phyloP scores from a whole-genome alignment of 2,797 vertebrate species.

The Microctenopoma stevenorrisi region DNA sequence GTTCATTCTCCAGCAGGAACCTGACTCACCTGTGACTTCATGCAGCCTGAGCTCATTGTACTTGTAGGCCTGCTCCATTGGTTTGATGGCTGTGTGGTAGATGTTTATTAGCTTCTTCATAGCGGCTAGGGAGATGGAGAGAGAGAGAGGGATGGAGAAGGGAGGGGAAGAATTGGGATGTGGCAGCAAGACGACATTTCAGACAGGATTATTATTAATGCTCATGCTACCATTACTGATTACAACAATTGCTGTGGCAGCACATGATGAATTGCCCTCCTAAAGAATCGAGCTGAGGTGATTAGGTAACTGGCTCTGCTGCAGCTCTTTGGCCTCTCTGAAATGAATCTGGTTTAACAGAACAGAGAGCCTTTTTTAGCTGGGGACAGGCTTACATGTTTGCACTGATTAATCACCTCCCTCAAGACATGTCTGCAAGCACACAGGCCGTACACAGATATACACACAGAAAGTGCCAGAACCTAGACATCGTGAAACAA shows the following conservation, averaged over 20 bases:
- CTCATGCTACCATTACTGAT: conserved; percentile 29
- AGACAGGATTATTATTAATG: conserved; percentile 37
- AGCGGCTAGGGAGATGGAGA: conserved; percentile 85
- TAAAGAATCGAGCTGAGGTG: conserved; percentile 47
- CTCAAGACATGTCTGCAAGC: conserved; percentile 22
- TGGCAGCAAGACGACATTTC: conserved; percentile 19
- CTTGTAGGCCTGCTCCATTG: conserved; percentile 93
- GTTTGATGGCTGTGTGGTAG: conserved; percentile 93
- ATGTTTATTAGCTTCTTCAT: conserved; percentile 91
- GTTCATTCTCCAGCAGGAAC: background rate
- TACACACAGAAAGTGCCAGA: conserved; percentile 25
- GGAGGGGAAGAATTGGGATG: background rate
- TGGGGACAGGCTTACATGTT: conserved; percentile 46
- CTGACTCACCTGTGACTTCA: conserved; percentile 92
- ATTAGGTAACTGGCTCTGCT: conserved; percentile 40
- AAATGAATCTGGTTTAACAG: conserved; percentile 41
- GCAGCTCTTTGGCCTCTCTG: conserved; percentile 18
- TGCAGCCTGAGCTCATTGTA: conserved; percentile 97
- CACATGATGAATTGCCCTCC: conserved; percentile 43
- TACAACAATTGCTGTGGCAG: conserved; percentile 36
- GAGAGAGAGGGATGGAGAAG: conserved; percentile 7
- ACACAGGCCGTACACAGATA: conserved; percentile 7
- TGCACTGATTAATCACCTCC: conserved; percentile 70
- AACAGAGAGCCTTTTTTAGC: conserved; percentile 64
- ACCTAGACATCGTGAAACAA: conserved; percentile 67